Conservation (phyloP, 1,140 invertebrate species). For the Listronotus oregonensis region DNA sequence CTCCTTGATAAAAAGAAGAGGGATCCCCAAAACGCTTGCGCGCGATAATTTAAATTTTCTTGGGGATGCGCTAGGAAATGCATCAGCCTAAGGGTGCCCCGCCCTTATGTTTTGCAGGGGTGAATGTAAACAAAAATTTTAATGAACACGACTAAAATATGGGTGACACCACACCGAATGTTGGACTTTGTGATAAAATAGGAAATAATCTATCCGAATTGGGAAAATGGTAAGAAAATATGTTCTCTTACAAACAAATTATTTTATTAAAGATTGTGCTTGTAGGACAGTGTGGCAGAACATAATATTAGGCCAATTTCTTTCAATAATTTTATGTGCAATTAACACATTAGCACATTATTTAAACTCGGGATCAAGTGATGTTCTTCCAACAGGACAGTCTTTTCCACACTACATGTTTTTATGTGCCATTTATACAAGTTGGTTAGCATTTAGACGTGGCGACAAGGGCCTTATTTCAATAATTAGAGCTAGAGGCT, state of each 20-base stretch:
- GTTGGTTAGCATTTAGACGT: conserved; percentile 72
- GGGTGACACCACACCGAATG: conserved; percentile 43
- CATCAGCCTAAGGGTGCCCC: conserved; percentile 45
- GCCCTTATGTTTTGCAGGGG: conserved; percentile 39
- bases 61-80: conserved; percentile 33
- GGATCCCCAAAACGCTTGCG: conserved; percentile 19
- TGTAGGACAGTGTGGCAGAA: conserved; percentile 75
- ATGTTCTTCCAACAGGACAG: conserved; percentile 77
- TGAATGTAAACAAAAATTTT: conserved; percentile 36
- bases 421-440: conserved; percentile 76
- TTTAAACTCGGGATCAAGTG: conserved; percentile 69
- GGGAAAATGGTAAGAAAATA: conserved; percentile 65
- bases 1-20: not conserved
- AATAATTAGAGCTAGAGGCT: conserved; percentile 71
- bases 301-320: no score
- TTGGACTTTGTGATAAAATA: conserved; percentile 67
- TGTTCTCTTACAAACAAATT: no score
- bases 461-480: conserved; percentile 66
- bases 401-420: conserved; percentile 80
- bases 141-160: conserved; percentile 41
- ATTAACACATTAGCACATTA: conserved; percentile 77
- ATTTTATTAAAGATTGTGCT: conserved; percentile 14
- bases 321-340: conserved; percentile 76
- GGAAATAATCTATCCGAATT: conserved; percentile 69
- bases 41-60: conserved; percentile 19